Base-by-base conservation (phyloP, 2,888 invertebrate species). In the Drosophila fulvimacula region DNA sequence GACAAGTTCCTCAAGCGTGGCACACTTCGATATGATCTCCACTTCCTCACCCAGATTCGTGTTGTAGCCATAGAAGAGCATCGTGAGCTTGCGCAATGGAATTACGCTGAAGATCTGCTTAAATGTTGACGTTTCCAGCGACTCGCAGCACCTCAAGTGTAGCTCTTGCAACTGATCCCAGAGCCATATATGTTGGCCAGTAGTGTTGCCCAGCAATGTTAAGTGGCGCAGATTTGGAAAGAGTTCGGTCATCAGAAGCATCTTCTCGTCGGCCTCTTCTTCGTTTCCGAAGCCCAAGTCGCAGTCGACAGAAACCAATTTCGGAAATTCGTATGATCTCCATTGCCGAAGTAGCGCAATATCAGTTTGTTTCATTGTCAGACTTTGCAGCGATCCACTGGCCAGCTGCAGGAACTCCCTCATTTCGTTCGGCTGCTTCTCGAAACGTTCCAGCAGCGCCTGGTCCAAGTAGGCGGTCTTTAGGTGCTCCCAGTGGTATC, bases 181-280 rank as follows among this genome's bases (percentile, higher is more conserved):
- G 5, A 44, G 19, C 59, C 73, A 69, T 24, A 87, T 30, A 34
- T 88, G 49, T n/a, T 46, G 41, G 2, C 82, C 79, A 15, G 58
- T 79, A 3, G 46, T 49, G 21, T 24, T 52, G 41, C 62, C 63
- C 1, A 9, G 32, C 15, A 89, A 17, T 1, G 53, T 53, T 1
- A 87, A 48, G 2, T 49, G 63, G 1, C n/a, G 62, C 27, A 89
- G 32, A 0, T 46, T 9, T 3, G 87, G 89, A 39, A 85, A 88
- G 0, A 89, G 15, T 42, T 62, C 34, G 1, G 73, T 65, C 6
- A 85, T 15, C 30, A 70, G n/a, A 10, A 68, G 49, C 0, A 32
- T 65, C 9, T 68, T 63, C 19, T 62, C 56, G 39, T 85, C 79
- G 0, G 42, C 56, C 17, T 49, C 30, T 11, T 68, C 38, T 10